phyloP scores from a whole-genome alignment of 2,888 invertebrate species.

The Lucinisca nassula region DNA sequence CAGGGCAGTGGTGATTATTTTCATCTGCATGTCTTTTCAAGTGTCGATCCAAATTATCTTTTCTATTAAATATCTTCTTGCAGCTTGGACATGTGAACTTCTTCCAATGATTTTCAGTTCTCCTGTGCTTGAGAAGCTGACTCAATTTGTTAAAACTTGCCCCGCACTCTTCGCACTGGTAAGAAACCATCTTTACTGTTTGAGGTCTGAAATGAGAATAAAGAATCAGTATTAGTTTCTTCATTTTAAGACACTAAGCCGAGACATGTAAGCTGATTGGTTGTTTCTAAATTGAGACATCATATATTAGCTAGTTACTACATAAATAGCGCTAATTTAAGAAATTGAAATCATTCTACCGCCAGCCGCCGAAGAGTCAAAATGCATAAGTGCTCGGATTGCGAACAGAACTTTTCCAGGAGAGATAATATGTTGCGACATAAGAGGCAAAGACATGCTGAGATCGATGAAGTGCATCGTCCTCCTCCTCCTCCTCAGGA shows the following conservation, averaged over 20 bases:
- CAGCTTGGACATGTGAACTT: slow-evolving; percentile 18
- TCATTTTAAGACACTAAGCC: neutral
- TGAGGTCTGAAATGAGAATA: neutral
- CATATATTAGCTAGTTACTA: neutral
- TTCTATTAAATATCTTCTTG: slow-evolving; percentile 35
- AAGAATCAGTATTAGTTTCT: neutral
- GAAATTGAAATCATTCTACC: slow-evolving; percentile 21
- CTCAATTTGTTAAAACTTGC: slow-evolving; percentile 35
- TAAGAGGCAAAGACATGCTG: slow-evolving; percentile 11
- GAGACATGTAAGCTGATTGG: neutral
- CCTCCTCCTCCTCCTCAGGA: neutral
- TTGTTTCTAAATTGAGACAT: neutral
- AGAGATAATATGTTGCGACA: slow-evolving; percentile 27
- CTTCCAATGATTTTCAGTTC: slow-evolving; percentile 32
- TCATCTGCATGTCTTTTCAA: slow-evolving; percentile 22
- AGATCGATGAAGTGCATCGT: neutral
- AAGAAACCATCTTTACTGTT: slow-evolving; percentile 23
- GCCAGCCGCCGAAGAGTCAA: slow-evolving; percentile 6
- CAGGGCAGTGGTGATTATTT: slow-evolving; percentile 30
- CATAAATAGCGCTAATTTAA: neutral
- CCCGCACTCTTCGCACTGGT: slow-evolving; percentile 37
- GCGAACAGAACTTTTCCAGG: slow-evolving; percentile 20
- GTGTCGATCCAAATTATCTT: slow-evolving; percentile 9
- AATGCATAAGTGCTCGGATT: slow-evolving; percentile 45
- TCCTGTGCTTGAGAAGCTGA: slow-evolving; percentile 38